Percentiles rank a stretch among this genome's conserved stretches.
Conservation (phyloP, 2,888 invertebrate genomes). For the Netelia inedita region DNA sequence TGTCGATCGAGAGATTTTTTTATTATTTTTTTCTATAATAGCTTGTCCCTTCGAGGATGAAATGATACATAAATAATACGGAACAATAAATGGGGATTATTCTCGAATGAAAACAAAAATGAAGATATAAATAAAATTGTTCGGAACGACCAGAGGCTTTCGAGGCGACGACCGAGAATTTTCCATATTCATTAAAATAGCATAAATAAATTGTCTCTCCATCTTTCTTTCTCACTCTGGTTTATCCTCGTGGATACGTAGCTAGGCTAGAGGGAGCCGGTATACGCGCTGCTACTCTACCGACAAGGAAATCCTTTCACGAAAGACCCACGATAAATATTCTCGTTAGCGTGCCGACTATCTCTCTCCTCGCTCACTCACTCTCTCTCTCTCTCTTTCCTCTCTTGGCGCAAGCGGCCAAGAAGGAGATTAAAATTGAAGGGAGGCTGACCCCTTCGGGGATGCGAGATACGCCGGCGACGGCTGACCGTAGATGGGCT, state of each 20-base stretch:
- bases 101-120: not conserved
- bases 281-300: slow-evolving; percentile 17
- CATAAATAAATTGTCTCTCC: slow-evolving; percentile 50
- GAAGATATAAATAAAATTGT: slow-evolving; percentile 8
- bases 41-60: no score
- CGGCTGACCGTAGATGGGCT: slow-evolving; percentile 50
- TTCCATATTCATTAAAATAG: slow-evolving; percentile 61
- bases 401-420: slow-evolving; percentile 7
- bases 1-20: slow-evolving; percentile 10
- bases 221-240: not conserved
- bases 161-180: slow-evolving; percentile 23
- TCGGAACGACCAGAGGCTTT: slow-evolving; percentile 9
- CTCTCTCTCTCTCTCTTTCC: not conserved
- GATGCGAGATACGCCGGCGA: slow-evolving; percentile 4
- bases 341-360: slow-evolving; percentile 48
- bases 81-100: not conserved
- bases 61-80: not conserved
- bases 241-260: not conserved
- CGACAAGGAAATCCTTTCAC: slow-evolving; percentile 67
- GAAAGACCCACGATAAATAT: slow-evolving; percentile 65
- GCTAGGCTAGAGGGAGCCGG: not conserved
- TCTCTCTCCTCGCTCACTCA: slow-evolving; percentile 2
- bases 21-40: no score
- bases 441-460: slow-evolving; percentile 49
- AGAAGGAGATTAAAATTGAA: slow-evolving; percentile 64